Conservation (phyloP, 2,113 vertebrate species). For the Microtus richardsoni region DNA sequence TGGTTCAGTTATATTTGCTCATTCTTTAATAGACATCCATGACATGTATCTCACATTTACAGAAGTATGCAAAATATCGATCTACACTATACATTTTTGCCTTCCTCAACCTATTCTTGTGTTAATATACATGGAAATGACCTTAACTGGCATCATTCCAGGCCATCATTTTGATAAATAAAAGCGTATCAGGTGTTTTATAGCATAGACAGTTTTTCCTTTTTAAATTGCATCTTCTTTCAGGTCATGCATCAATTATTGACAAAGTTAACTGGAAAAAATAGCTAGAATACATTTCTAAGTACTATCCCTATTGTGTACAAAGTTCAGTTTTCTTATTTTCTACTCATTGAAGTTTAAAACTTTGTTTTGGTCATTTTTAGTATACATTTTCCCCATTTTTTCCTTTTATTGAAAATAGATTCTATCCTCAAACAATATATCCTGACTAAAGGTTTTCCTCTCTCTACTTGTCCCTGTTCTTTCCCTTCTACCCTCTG, state of each 20-base stretch:
- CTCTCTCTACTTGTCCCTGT: not conserved
- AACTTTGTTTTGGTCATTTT: not conserved
- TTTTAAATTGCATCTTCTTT: conserved; percentile 36
- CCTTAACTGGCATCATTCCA: not conserved
- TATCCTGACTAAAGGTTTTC: not conserved
- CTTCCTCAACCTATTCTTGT: not conserved
- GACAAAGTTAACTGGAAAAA: conserved; percentile 32
- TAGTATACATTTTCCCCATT: not conserved
- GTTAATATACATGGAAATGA: not conserved
- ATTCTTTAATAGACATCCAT: not conserved
- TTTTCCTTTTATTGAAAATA: not conserved
- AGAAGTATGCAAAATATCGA: not conserved
- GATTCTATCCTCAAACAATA: not conserved
- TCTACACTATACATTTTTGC: not conserved
- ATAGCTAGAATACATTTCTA: conserved; percentile 51
- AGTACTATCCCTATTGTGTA: conserved; percentile 41
- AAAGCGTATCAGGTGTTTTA: not conserved
- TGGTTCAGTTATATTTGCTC: not conserved
- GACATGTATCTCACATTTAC: conserved; percentile 27
- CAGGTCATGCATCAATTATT: conserved; percentile 44
- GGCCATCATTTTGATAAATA: not conserved
- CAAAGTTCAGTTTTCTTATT: conserved; percentile 39
- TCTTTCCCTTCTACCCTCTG: no score
- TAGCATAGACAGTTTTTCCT: not conserved
- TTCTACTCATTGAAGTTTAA: not conserved